phyloP scores from a whole-genome alignment of 1,140 invertebrate species.

The Caerostris extrusa region DNA sequence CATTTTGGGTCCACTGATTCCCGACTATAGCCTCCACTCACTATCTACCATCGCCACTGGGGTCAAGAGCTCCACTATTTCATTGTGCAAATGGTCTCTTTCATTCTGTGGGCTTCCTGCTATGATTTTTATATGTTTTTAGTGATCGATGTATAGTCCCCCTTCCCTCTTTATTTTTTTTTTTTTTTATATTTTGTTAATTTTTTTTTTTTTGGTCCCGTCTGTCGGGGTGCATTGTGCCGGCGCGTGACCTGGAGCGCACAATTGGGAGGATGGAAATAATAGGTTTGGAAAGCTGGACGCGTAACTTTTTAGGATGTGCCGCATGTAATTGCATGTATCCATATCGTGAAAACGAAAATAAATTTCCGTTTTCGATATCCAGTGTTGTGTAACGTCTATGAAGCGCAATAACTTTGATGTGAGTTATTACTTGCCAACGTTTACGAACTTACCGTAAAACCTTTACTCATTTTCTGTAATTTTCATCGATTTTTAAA shows the following conservation, averaged over 20 bases:
- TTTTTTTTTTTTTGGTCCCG: neutral
- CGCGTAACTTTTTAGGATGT: neutral
- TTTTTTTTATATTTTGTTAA: neutral
- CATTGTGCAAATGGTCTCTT: slow-evolving; percentile 31
- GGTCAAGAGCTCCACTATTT: slow-evolving; percentile 43
- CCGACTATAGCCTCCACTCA: neutral
- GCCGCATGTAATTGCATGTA: neutral
- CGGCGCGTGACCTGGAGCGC: neutral
- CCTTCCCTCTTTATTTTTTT: neutral
- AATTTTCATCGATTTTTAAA: too few relatives aligned
- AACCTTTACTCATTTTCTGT: too few relatives aligned
- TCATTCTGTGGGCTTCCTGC: slow-evolving; percentile 38
- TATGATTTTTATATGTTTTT: slow-evolving; percentile 3
- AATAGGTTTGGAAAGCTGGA: neutral
- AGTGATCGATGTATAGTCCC: slow-evolving; percentile 25
- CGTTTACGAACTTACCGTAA: too few relatives aligned
- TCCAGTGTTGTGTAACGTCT: neutral
- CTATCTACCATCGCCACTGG: slow-evolving; percentile 4
- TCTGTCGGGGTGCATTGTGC: neutral
- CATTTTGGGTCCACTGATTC: slow-evolving; percentile 29
- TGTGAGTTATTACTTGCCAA: too few relatives aligned
- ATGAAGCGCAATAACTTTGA: neutral
- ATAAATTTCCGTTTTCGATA: slow-evolving; percentile 5
- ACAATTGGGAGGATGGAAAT: neutral
- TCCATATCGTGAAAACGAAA: too few relatives aligned